Percentiles rank a stretch among this genome's conserved stretches.
Conservation (phyloP, 1,140 invertebrate genomes). For the Lasioglossum albipes region DNA sequence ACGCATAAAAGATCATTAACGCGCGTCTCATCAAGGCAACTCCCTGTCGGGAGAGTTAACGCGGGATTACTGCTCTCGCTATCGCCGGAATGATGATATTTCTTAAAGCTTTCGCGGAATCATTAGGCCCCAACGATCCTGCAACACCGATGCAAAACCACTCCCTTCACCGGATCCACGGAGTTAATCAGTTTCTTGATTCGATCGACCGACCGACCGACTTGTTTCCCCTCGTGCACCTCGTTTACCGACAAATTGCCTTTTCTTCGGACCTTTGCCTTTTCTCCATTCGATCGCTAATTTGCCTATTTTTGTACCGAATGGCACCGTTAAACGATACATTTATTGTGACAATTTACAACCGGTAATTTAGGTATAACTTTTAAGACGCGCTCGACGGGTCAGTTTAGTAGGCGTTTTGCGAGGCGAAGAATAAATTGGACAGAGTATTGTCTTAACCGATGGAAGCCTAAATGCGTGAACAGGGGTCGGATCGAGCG, state of each 20-base stretch:
- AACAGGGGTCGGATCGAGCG: conserved; percentile 16
- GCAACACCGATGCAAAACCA: background rate
- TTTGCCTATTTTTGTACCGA: too few species aligned
- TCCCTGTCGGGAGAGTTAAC: conserved; percentile 13
- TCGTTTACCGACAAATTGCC: background rate
- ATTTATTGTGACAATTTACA: too few species aligned
- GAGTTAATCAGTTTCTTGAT: background rate
- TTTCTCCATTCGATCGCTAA: too few species aligned
- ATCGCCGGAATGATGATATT: conserved; percentile 1
- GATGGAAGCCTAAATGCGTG: too few species aligned
- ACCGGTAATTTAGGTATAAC: too few species aligned
- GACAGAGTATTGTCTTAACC: too few species aligned
- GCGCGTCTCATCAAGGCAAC: conserved; percentile 36
- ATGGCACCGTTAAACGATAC: too few species aligned
- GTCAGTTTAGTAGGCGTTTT: too few species aligned
- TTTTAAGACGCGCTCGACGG: too few species aligned
- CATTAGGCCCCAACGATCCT: background rate
- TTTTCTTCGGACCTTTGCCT: too few species aligned
- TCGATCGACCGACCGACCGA: background rate
- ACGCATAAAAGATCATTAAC: conserved; percentile 43
- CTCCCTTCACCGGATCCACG: background rate
- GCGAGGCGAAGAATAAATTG: too few species aligned
- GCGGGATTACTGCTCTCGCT: conserved; percentile 15
- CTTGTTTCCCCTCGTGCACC: too few species aligned
- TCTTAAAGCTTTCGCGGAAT: background rate